Evolutionary conservation across 2,797 vertebrate genomes (phyloP).

Genomic region (Microcaecilia unicolor): DNA sequence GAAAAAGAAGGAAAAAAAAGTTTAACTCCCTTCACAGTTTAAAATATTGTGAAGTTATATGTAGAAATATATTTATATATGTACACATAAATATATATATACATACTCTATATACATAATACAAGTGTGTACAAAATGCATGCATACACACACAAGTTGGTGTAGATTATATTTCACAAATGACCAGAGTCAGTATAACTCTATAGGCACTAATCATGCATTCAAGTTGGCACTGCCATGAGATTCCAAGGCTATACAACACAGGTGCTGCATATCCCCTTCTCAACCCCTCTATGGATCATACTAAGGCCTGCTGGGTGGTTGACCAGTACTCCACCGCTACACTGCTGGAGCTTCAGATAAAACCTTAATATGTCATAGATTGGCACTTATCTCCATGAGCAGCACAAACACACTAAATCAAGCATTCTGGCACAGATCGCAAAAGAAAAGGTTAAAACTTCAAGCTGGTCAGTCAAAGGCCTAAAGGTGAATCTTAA

Average conservation of each 20-base stretch:
- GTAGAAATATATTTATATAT: constrained; percentile 53
- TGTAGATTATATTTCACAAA: constrained; percentile 28
- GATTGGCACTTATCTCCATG: no score
- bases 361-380: constrained; percentile 24
- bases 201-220: constrained; percentile 1
- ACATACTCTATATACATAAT: constrained; percentile 13
- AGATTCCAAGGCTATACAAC: constrained; percentile 1
- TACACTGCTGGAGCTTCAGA: constrained; percentile 17
- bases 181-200: constrained; percentile 39
- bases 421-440: constrained; percentile 46
- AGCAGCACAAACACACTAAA: constrained; percentile 42
- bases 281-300: no score
- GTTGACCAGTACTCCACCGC: constrained; percentile 28
- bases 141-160: constrained; percentile 40
- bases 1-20: no score
- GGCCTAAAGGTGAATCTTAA: constrained; percentile 83
- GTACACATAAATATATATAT: constrained; percentile 50
- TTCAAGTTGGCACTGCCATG: constrained; percentile 5
- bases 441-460: constrained; percentile 31
- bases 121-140: constrained; percentile 43
- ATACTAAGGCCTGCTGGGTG: constrained; percentile 33
- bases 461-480: constrained; percentile 29
- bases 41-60: constrained; percentile 69
- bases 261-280: constrained; percentile 1
- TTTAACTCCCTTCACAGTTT: constrained; percentile 63